These are phyloP conservation scores for Neosalanx taihuensis DNA, from an alignment of 2,797 vertebrate species.

Conservation along the genomic window DNA sequence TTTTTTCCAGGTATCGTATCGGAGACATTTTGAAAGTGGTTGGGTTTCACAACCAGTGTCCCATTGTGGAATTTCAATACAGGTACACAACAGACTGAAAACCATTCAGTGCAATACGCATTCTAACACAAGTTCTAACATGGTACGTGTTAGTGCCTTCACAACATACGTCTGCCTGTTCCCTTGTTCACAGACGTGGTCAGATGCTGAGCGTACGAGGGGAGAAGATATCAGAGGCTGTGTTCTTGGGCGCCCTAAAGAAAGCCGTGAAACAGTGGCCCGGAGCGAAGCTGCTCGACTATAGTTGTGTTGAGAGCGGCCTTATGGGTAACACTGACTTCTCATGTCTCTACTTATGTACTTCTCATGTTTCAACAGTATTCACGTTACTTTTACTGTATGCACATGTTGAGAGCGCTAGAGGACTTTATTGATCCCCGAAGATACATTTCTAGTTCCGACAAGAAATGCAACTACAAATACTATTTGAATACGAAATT, in stretches of 20 bases:
- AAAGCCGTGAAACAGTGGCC: conserved; percentile 79
- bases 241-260: conserved; percentile 76
- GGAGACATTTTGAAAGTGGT: conserved; percentile 84
- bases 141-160: neutral
- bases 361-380: no score
- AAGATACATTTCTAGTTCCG: no score
- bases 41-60: conserved; percentile 83
- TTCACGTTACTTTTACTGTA: no score
- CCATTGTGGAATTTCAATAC: conserved; percentile 79
- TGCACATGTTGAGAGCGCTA: no score
- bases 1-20: conserved; percentile 72
- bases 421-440: no score
- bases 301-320: conserved; percentile 83
- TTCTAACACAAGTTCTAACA: no score
- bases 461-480: neutral
- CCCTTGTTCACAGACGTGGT: conserved; percentile 67
- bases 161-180: conserved; percentile 3
- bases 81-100: conserved; percentile 67
- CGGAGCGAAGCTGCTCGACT: conserved; percentile 82
- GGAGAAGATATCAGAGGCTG: conserved; percentile 78
- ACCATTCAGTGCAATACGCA: no score
- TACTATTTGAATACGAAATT: neutral
- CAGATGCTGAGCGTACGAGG: conserved; percentile 84
- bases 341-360: neutral
- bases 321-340: conserved; percentile 80